Conservation (phyloP, 2,888 invertebrate species). For the Clivina fossor region DNA sequence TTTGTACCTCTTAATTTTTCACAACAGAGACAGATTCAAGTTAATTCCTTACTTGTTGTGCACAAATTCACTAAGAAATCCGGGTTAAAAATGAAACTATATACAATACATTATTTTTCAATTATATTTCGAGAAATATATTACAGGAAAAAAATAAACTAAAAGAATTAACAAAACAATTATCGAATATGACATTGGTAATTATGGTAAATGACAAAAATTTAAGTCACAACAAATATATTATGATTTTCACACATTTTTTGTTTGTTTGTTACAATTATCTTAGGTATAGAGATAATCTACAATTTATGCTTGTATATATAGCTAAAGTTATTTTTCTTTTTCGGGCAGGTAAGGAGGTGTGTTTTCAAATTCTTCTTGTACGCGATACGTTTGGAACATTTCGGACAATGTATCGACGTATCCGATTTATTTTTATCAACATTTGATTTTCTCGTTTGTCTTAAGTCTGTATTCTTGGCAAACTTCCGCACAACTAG, state of each 20-base stretch:
- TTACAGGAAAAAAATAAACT: background rate
- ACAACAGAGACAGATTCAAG: too few relatives aligned
- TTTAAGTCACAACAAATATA: background rate
- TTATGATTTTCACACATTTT: background rate
- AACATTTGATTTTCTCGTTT: background rate
- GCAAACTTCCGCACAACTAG: constrained; percentile 18
- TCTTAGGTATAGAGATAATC: too few relatives aligned
- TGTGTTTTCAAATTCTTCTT: constrained; percentile 30
- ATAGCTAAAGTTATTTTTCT: constrained; percentile 21
- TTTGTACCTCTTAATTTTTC: too few relatives aligned
- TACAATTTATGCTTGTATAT: too few relatives aligned
- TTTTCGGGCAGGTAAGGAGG: constrained; percentile 22
- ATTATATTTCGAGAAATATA: background rate
- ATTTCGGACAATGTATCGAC: constrained; percentile 24
- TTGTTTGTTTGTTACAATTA: background rate
- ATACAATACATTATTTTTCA: too few relatives aligned
- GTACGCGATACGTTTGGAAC: constrained; percentile 25
- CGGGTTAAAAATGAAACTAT: too few relatives aligned
- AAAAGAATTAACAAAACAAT: too few relatives aligned
- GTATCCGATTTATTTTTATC: background rate
- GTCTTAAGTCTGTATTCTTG: background rate
- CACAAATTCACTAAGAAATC: too few relatives aligned
- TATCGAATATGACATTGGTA: background rate
- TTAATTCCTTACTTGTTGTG: too few relatives aligned
- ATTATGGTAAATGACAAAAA: background rate